Base-by-base conservation (phyloP, 1,140 invertebrate genomes). In the Coptotermes formosanus region DNA sequence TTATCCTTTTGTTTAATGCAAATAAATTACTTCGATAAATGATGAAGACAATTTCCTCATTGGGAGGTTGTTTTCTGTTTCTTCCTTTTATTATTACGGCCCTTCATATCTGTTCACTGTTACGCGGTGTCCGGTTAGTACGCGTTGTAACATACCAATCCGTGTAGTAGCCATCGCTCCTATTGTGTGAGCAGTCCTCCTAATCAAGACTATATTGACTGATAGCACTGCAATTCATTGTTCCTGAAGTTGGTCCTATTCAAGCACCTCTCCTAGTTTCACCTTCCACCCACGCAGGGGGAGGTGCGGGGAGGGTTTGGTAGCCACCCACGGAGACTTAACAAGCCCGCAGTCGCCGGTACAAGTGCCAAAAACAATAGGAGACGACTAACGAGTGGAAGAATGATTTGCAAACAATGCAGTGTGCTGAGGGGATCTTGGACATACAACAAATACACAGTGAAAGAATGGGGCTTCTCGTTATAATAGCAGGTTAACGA, bases 321-420 rank as follows among this genome's bases (percentile, higher is more conserved):
- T 4, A 75, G n/a, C 64, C 64, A 75, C 64, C 64, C 64, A 75
- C 64, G 30, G 64, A 75, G 64, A n/a, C 64, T 75, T 75, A 75
- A 38, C 64, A 75, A 75, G 64, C 64, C n/a, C 9, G 30, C 64
- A 75, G 64, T 30, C 64, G n/a, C 64, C 64, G 64, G 64, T 30
- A 75, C 64, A 30, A 75, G 64, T 75, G 64, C 64, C 64, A 75
- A 75, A 75, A 75, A 75, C 64, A 75, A 75, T 75, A 14, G 64
- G 64, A 30, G 25, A 75, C 64, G 64, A 75, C 64, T 75, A 75
- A 75, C 64, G 25, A 75, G 64, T 16, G 14, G 64, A 75, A 75
- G 64, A 75, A 75, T 75, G 64, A 75, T 75, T 75, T 75, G 64
- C 64, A 75, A 75, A 75, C 64, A 75, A 75, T 75, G 64, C 64